Conservation (phyloP, 2,113 vertebrate species). For the Pangasianodon gigas region DNA sequence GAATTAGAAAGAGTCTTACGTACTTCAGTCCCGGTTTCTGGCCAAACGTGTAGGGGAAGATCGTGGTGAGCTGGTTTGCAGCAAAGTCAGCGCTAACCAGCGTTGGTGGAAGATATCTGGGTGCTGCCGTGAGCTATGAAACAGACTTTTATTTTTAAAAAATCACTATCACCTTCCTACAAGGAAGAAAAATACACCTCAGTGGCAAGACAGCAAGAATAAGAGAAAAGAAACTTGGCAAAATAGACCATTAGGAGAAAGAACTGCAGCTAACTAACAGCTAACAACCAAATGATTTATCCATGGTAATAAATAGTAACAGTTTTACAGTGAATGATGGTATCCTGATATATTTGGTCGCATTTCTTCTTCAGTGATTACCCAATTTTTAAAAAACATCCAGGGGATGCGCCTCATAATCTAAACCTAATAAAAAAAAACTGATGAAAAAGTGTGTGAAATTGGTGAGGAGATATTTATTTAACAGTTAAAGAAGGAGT, state of each 20-base stretch:
- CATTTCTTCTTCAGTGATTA: not conserved
- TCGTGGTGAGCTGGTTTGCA: slow-evolving; percentile 91
- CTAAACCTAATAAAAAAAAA: not conserved
- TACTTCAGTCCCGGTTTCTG: slow-evolving; percentile 92
- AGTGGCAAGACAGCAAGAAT: not conserved
- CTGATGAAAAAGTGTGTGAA: not conserved
- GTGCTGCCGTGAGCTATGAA: slow-evolving; percentile 88
- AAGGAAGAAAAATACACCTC: not conserved
- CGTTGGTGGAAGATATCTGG: slow-evolving; percentile 84
- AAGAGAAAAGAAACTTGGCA: not conserved
- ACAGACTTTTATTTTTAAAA: not conserved
- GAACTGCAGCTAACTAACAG: not conserved
- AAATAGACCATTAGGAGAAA: not conserved
- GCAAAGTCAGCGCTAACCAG: slow-evolving; percentile 95
- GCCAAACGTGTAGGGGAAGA: slow-evolving; percentile 93
- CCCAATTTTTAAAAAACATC: not conserved
- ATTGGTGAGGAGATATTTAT: not conserved
- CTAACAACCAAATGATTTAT: not conserved
- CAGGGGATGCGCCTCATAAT: not conserved
- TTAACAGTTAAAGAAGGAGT: not conserved
- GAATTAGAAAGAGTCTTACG: slow-evolving; percentile 12
- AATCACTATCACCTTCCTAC: not conserved
- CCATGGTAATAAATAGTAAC: not conserved
- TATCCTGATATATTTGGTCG: not conserved
- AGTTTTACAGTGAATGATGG: not conserved